Base-by-base conservation (phyloP, 2,113 vertebrate species). In the Chloropsis cyanopogon region DNA sequence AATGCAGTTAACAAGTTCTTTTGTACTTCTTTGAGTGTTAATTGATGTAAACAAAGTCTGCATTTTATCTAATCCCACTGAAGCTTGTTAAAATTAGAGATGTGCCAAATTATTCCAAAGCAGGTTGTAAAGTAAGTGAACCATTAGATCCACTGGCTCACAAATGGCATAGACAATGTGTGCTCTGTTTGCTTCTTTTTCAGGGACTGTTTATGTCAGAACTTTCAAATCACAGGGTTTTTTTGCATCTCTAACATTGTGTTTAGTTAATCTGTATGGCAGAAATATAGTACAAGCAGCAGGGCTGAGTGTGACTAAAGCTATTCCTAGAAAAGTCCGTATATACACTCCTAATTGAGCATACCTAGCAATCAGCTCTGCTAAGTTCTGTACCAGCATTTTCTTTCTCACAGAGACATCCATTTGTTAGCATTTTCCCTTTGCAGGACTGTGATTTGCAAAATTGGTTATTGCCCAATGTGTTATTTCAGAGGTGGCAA, bases 1-100 rank as follows among this genome's bases (percentile, higher is more conserved):
- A 96, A 96, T 60, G 94, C 90, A 90, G 86, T 94, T 96, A 95
- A 87, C 65, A 92, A 95, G 64, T 95, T 84, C 47, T 90, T 89
- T 79, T 95, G 73, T 96, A 75, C 92, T 95, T 96, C 91, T 94
- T 94, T 96, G 92, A 96, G 82, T 96, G 71, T 96, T 97, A 95
- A 93, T 94, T 93, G 87, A 93, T 94, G 82, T 95, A 97, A 97
- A 95, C 84, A 96, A 97, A 94, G 82, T 95, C 90, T 95, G 91
- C 69, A 83, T 97, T 97, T 93, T 96, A 90, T 95, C 92, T 85
- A 96, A 88, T 95, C 93, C 92, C 87, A 81, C 78, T 91, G 97
- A 96, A 96, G 94, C 94, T 97, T 95, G 89, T 97, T 97, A 97
- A 95, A 94, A 83, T 96, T 88, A 93, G 93, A 97, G 93, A 93